Conservation (phyloP, 2,113 vertebrate genomes). For the Bos javanicus region DNA sequence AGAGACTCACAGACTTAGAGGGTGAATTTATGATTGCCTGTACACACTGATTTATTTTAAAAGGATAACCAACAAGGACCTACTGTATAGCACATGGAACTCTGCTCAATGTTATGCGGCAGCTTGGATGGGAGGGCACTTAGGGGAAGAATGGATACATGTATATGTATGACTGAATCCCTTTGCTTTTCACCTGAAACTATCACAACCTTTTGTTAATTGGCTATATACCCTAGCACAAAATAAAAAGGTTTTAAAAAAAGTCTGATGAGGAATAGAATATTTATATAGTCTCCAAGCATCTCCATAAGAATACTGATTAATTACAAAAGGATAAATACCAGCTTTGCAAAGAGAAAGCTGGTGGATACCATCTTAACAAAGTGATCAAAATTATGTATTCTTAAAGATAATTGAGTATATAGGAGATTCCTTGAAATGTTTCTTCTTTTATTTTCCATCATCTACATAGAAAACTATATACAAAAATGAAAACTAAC, state of each 20-base stretch:
- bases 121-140: background rate
- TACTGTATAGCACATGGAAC: background rate
- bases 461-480: background rate
- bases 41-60: background rate
- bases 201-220: background rate
- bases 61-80: background rate
- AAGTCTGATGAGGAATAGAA: background rate
- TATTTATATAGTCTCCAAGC: background rate
- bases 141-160: background rate
- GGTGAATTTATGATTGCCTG: background rate
- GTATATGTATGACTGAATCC: background rate
- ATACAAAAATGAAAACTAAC: slow-evolving; percentile 30
- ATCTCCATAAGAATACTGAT: background rate
- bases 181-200: background rate
- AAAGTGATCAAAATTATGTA: background rate
- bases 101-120: background rate
- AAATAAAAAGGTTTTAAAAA: background rate
- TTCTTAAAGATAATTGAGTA: slow-evolving; percentile 11
- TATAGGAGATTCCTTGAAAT: background rate
- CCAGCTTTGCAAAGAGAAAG: background rate
- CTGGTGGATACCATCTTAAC: background rate
- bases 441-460: slow-evolving; percentile 1
- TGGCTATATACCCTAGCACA: background rate
- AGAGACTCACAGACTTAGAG: background rate
- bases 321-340: background rate